A percentile compares a stretch with the other conserved stretches of the same genome.
phyloP scores from a whole-genome alignment of 2,113 vertebrate genomes.

The Ailuropoda melanoleuca region DNA sequence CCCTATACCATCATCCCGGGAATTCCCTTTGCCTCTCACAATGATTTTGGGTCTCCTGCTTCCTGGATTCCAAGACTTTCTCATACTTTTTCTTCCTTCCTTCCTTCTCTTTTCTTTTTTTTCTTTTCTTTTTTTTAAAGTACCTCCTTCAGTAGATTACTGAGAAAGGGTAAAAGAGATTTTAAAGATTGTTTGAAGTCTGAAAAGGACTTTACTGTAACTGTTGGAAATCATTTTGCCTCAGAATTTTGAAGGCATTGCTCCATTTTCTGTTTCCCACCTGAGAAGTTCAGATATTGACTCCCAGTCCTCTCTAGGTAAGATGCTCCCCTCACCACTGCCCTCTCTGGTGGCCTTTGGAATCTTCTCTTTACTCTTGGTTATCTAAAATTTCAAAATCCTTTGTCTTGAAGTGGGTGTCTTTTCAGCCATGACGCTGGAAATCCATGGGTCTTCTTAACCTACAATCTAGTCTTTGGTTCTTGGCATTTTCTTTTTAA shows the following conservation, averaged over 20 bases:
- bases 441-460: background rate
- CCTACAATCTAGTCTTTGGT: background rate
- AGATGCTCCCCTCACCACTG: background rate
- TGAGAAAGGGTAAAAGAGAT: background rate
- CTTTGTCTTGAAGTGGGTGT: background rate
- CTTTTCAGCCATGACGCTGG: background rate
- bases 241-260: background rate
- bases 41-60: background rate
- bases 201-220: background rate
- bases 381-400: slow-evolving; percentile 14
- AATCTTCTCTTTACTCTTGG: background rate
- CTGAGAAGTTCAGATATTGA: background rate
- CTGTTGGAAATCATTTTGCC: background rate
- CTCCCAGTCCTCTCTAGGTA: background rate
- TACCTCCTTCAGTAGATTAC: background rate
- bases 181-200: background rate
- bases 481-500: background rate
- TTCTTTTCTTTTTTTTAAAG: background rate
- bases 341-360: background rate
- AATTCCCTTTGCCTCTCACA: background rate
- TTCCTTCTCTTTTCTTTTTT: too few relatives aligned
- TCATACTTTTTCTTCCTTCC: background rate
- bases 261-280: background rate
- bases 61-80: background rate
- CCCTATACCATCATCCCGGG: background rate